phyloP scores from a whole-genome alignment of 1,140 invertebrate genomes.

The Drosophila oshimai region DNA sequence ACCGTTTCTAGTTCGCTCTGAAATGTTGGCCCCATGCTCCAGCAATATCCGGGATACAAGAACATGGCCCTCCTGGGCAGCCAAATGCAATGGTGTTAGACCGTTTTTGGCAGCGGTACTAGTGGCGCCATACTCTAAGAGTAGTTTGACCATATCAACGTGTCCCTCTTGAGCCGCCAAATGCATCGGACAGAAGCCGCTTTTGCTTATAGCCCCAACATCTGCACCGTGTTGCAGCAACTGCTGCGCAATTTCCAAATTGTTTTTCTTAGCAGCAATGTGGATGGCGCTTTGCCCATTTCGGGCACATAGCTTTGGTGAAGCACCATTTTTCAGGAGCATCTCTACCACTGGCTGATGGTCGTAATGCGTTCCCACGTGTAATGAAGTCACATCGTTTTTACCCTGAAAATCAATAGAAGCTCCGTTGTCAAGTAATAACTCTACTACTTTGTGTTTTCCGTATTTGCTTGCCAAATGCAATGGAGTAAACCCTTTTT shows the following conservation, averaged over 20 bases:
- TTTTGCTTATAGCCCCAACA: slow-evolving; percentile 91
- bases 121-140: slow-evolving; percentile 93
- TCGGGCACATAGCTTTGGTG: slow-evolving; percentile 97
- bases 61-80: slow-evolving; percentile 96
- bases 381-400: slow-evolving; percentile 98
- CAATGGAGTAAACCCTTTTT: slow-evolving; percentile 98
- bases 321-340: slow-evolving; percentile 96
- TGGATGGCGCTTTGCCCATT: slow-evolving; percentile 99
- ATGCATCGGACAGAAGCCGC: slow-evolving; percentile 96
- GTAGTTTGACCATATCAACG: slow-evolving; percentile 94
- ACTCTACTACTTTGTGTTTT: slow-evolving; percentile 94
- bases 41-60: slow-evolving; percentile 93
- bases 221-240: slow-evolving; percentile 96
- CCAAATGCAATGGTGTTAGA: slow-evolving; percentile 94
- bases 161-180: slow-evolving; percentile 97
- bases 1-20: slow-evolving; percentile 94
- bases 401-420: slow-evolving; percentile 97
- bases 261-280: slow-evolving; percentile 99
- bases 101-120: slow-evolving; percentile 93
- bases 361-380: slow-evolving; percentile 99
- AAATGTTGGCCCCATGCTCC: slow-evolving; percentile 91
- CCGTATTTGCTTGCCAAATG: slow-evolving; percentile 99
- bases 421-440: slow-evolving; percentile 93
- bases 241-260: slow-evolving; percentile 96
- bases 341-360: slow-evolving; percentile 96